Conservation (phyloP, 2,113 vertebrate genomes). For the Psilopogon haemacephalus region DNA sequence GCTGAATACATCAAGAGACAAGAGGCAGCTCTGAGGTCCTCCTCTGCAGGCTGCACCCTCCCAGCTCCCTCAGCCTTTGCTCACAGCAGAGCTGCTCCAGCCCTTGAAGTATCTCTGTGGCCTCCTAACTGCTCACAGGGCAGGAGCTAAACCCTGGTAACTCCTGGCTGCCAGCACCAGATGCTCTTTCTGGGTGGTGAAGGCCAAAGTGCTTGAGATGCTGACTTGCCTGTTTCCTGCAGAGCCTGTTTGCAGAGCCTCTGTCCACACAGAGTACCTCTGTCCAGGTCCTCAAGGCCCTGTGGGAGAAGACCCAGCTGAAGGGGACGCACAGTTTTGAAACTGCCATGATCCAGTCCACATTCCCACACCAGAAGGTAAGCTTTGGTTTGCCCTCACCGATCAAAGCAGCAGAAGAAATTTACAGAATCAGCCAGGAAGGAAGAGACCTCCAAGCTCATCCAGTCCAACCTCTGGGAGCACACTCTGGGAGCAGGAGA, state of each 20-base stretch:
- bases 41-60: too few species aligned
- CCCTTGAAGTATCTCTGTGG: too few species aligned
- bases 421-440: too few species aligned
- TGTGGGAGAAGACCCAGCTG: conserved; percentile 89
- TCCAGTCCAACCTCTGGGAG: too few species aligned
- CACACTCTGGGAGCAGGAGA: too few species aligned
- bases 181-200: not conserved
- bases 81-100: too few species aligned
- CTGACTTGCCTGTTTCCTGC: not conserved
- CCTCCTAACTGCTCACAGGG: fast-evolving
- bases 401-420: fast-evolving
- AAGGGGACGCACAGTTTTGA: conserved; percentile 86
- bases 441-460: too few species aligned
- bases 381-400: not conserved
- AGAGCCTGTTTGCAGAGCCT: conserved; percentile 85
- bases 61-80: too few species aligned
- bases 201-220: not conserved
- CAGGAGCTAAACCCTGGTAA: not conserved
- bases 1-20: too few species aligned
- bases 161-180: fast-evolving
- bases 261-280: conserved; percentile 78
- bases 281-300: conserved; percentile 80
- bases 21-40: too few species aligned
- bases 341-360: conserved; percentile 85
- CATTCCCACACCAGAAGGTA: conserved; percentile 89